Percentiles rank a stretch among this genome's conserved stretches.
These are phyloP conservation scores for Torymus texanus DNA, from an alignment of 2,888 invertebrate genomes.

Conservation along the genomic window DNA sequence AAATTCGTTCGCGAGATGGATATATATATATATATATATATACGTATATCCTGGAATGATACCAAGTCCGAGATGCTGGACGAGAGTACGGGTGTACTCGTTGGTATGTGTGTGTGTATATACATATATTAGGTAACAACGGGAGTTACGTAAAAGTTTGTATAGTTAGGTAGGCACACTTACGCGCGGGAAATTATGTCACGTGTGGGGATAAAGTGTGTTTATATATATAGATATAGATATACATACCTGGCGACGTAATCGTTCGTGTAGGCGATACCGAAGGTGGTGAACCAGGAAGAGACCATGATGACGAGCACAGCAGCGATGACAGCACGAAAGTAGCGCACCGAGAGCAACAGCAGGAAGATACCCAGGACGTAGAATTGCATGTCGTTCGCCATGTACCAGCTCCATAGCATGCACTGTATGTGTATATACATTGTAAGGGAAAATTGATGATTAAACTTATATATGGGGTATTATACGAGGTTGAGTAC, in stretches of 20 bases:
- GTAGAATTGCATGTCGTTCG: conserved; percentile 75
- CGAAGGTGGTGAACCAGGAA: conserved; percentile 86
- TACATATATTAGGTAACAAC: conserved; percentile 27
- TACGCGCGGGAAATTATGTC: conserved; percentile 35
- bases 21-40: no score
- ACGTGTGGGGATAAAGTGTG: not conserved
- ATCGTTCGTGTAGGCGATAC: conserved; percentile 84
- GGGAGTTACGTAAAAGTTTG: conserved; percentile 20
- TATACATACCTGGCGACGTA: conserved; percentile 77
- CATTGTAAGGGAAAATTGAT: no score
- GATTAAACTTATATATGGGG: no score
- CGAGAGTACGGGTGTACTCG: no score
- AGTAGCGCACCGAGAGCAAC: conserved; percentile 74
- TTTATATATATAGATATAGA: not conserved
- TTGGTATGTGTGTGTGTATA: no score
- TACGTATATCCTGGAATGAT: not conserved
- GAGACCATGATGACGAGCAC: conserved; percentile 80
- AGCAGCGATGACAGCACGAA: conserved; percentile 79
- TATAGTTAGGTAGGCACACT: conserved; percentile 4
- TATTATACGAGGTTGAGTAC: no score
- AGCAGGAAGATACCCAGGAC: conserved; percentile 73
- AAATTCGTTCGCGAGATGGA: conserved; percentile 14
- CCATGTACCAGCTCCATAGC: conserved; percentile 76
- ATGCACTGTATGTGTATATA: conserved; percentile 71
- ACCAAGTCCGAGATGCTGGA: not conserved